Evolutionary conservation across 2,888 invertebrate species (phyloP).

Genomic region (Hololepta plana): DNA sequence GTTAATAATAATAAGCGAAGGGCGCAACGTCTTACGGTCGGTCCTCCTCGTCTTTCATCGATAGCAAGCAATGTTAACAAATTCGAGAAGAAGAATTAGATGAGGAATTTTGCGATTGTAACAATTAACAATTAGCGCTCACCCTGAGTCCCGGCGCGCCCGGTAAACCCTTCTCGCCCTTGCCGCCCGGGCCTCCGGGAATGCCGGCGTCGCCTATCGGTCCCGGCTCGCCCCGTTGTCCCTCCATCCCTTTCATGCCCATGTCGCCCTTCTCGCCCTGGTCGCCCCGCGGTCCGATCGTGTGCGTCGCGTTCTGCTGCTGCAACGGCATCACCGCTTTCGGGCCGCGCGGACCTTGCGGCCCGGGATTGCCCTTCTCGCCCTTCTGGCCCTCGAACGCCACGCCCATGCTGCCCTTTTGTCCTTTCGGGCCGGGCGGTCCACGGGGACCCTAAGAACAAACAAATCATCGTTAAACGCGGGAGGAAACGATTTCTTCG

Average conservation of each 20-base stretch:
- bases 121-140: conserved; percentile 28
- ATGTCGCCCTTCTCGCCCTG: conserved; percentile 42
- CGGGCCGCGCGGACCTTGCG: conserved; percentile 44
- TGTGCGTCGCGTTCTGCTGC: conserved; percentile 19
- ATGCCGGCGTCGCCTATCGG: conserved; percentile 50
- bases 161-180: conserved; percentile 78
- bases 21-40: no score
- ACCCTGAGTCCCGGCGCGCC: conserved; percentile 71
- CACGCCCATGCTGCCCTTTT: conserved; percentile 41
- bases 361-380: conserved; percentile 46
- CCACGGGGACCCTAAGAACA: conserved; percentile 46
- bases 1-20: no score
- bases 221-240: conserved; percentile 55
- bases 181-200: conserved; percentile 42
- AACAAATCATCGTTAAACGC: neutral
- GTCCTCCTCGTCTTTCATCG: no score
- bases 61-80: no score
- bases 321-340: conserved; percentile 20
- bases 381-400: conserved; percentile 40
- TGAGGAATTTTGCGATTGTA: no score
- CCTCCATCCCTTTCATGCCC: conserved; percentile 40
- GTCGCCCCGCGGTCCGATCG: conserved; percentile 29
- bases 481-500: no score
- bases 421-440: conserved; percentile 47
- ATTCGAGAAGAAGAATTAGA: no score